phyloP scores from a whole-genome alignment of 1,140 invertebrate genomes.

The Bilobella aurantiaca region DNA sequence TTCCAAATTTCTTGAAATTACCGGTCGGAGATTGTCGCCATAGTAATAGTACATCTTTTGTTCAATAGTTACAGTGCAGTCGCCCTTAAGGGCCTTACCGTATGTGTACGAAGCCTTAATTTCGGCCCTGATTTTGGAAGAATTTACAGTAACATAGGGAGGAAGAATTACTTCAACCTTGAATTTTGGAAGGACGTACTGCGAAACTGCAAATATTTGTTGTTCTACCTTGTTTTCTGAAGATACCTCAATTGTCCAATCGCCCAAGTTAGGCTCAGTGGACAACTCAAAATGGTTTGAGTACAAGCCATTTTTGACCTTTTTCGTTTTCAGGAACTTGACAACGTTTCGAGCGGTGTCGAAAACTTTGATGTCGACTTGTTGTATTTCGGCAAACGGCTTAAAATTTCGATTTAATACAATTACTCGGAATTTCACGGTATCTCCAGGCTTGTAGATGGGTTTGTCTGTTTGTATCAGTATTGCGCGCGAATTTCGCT shows the following conservation, averaged over 20 bases:
- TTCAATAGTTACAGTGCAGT: background rate
- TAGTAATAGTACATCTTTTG: background rate
- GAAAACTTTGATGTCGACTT: background rate
- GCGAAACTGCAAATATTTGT: slow-evolving; percentile 67
- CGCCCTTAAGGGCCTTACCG: slow-evolving; percentile 6
- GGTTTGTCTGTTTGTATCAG: slow-evolving; percentile 89
- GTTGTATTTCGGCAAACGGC: slow-evolving; percentile 43
- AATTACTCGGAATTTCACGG: slow-evolving; percentile 72
- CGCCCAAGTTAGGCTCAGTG: background rate
- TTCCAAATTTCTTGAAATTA: slow-evolving; percentile 56
- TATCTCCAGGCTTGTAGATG: slow-evolving; percentile 77
- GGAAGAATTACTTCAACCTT: slow-evolving; percentile 69
- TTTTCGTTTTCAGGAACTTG: background rate
- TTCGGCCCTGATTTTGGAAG: slow-evolving; percentile 58
- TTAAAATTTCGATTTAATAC: slow-evolving; percentile 62
- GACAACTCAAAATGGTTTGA: background rate
- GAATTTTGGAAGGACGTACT: slow-evolving; percentile 87
- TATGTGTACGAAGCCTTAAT: slow-evolving; percentile 9
- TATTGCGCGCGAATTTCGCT: slow-evolving; percentile 46
- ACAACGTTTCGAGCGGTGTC: background rate
- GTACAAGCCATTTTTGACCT: background rate
- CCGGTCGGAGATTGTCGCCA: background rate
- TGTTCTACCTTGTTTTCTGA: background rate
- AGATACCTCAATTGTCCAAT: slow-evolving; percentile 4
- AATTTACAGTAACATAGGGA: slow-evolving; percentile 64